Evolutionary conservation across 2,113 vertebrate species (phyloP).

Genomic region (Melanerpes formicivorus): DNA sequence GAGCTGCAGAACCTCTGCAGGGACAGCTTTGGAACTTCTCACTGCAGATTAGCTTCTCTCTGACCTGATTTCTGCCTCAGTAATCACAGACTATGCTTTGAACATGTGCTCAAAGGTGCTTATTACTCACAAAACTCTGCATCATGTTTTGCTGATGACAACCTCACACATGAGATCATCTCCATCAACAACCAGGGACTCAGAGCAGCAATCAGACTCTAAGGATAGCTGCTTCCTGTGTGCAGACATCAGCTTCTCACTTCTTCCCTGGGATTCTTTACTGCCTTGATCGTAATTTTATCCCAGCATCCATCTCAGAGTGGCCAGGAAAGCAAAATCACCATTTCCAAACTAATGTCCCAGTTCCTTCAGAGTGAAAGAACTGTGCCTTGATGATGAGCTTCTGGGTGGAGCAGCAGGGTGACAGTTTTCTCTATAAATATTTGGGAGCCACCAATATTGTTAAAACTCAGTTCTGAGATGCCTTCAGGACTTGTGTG

Average conservation of each 20-base stretch:
- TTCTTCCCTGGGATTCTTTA: background rate
- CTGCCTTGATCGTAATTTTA: background rate
- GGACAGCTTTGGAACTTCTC: background rate
- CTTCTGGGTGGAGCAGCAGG: background rate
- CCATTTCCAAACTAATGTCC: background rate
- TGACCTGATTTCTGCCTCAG: background rate
- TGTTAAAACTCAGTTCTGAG: background rate
- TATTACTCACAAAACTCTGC: background rate
- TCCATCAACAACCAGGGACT: background rate
- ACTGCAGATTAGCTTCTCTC: background rate
- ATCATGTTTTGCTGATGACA: background rate
- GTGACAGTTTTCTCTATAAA: background rate
- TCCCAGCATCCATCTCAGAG: background rate
- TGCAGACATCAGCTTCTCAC: background rate
- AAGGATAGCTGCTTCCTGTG: background rate
- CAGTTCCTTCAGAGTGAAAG: constrained; percentile 18
- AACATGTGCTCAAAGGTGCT: background rate
- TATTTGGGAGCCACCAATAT: background rate
- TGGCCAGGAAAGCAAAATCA: background rate
- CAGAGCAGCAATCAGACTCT: background rate
- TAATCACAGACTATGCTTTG: background rate
- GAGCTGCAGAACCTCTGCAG: background rate
- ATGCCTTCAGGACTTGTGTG: background rate
- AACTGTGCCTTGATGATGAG: background rate
- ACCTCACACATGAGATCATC: background rate